Evolutionary conservation across 2,888 invertebrate genomes (phyloP), one percentile per base, ranked within the genome.

Genomic region (Dromius quadrimaculatus): DNA sequence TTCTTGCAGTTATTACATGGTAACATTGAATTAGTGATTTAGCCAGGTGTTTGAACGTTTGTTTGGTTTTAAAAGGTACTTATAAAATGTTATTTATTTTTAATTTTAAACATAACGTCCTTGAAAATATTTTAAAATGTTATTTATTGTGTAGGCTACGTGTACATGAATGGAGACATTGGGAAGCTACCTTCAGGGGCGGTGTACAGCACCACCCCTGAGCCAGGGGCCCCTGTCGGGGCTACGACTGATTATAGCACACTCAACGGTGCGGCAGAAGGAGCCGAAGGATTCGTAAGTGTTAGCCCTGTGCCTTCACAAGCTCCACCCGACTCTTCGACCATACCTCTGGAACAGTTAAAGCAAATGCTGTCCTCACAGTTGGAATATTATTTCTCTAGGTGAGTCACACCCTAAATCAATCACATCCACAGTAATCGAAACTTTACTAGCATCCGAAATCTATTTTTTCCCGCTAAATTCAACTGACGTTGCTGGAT

Each of bases 381-480:
- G 83, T 87, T 95, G 78, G 94, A 95, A 84, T 94, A 93, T 82
- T 95, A 94, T 83, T 94, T 95, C 84, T 94, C 93, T 78, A 90
- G 93, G 93, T 93, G 81, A 78, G 77, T 75, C 11, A 15, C 19
- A 17, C 43, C 43, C 47, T 2, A 20, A 47, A 32, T 32, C 9
- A 6, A 32, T n/a, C n/a, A n/a, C n/a, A n/a, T n/a, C n/a, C n/a
- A n/a, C n/a, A n/a, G n/a, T n/a, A n/a, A n/a, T n/a, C n/a, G n/a
- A n/a, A n/a, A n/a, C n/a, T n/a, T n/a, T n/a, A n/a, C n/a, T n/a
- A n/a, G n/a, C n/a, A n/a, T n/a, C n/a, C n/a, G n/a, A n/a, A n/a
- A n/a, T n/a, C n/a, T n/a, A n/a, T n/a, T n/a, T n/a, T n/a, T n/a
- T n/a, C n/a, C n/a, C n/a, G n/a, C n/a, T n/a, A n/a, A n/a, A n/a